These are phyloP conservation scores for Pampus argenteus DNA, from an alignment of 2,797 vertebrate species.

Conservation along the genomic window DNA sequence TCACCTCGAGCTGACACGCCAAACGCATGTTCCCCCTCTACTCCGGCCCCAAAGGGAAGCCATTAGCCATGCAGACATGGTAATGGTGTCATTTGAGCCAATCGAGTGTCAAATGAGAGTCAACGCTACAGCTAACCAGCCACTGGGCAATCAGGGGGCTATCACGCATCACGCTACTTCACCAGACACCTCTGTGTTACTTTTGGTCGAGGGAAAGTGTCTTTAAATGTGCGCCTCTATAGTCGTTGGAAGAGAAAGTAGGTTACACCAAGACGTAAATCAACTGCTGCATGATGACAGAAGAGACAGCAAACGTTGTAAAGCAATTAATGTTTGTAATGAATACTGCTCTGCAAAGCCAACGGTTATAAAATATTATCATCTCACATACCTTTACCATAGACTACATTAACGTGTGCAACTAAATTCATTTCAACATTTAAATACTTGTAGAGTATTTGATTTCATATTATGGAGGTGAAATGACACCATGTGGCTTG, in stretches of 20 bases:
- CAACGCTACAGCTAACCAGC: slow-evolving; percentile 73
- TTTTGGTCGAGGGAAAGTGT: slow-evolving; percentile 38
- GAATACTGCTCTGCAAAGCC: slow-evolving; percentile 44
- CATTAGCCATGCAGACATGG: slow-evolving; percentile 86
- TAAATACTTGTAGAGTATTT: slow-evolving; percentile 15
- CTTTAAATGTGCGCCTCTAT: slow-evolving; percentile 44
- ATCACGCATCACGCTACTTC: slow-evolving; percentile 51
- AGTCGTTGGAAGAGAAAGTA: slow-evolving; percentile 37
- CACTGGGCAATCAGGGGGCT: slow-evolving; percentile 69
- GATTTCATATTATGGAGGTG: slow-evolving; percentile 4
- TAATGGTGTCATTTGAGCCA: slow-evolving; percentile 87
- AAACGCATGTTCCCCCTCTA: slow-evolving; percentile 78
- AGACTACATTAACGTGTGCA: slow-evolving; percentile 29
- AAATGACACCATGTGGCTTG: slow-evolving; percentile 14
- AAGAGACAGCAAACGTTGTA: slow-evolving; percentile 63
- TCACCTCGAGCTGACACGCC: slow-evolving; percentile 84
- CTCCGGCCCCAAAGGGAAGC: slow-evolving; percentile 73
- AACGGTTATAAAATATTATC: slow-evolving; percentile 59
- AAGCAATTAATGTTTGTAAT: slow-evolving; percentile 69
- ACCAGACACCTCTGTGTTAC: slow-evolving; percentile 54
- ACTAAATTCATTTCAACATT: slow-evolving; percentile 33
- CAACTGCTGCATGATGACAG: slow-evolving; percentile 61
- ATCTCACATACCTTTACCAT: slow-evolving; percentile 17
- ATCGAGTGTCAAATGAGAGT: slow-evolving; percentile 81
- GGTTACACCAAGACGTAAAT: slow-evolving; percentile 59